A percentile compares a stretch with the other conserved stretches of the same genome.
phyloP scores from a whole-genome alignment of 2,888 invertebrate genomes.

The Liopterus haemorrhoidalis region DNA sequence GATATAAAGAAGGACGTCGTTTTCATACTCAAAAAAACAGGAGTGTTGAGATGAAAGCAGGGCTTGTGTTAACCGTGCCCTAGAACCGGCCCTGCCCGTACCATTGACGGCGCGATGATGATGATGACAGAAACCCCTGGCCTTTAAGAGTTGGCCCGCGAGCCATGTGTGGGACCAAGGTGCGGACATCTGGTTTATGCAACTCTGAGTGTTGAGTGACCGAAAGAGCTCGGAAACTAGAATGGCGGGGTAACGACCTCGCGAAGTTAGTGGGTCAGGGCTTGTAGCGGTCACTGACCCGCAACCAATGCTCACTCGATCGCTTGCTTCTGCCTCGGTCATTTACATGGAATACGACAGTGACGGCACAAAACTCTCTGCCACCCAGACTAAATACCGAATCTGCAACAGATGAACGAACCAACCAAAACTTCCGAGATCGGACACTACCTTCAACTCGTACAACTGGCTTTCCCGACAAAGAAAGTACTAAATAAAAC shows the following conservation, averaged over 20 bases:
- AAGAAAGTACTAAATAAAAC: too few relatives aligned
- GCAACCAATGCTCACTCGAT: slow-evolving; percentile 21
- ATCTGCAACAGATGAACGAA: too few relatives aligned
- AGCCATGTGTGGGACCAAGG: slow-evolving; percentile 4
- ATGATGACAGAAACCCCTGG: background rate
- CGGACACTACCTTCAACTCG: too few relatives aligned
- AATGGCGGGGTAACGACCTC: slow-evolving; percentile 47
- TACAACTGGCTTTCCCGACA: too few relatives aligned
- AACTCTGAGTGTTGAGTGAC: slow-evolving; percentile 28
- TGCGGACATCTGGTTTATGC: slow-evolving; percentile 23
- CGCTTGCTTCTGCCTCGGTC: slow-evolving; percentile 15
- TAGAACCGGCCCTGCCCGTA: background rate
- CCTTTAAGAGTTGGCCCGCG: background rate
- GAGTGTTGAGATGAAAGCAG: too few relatives aligned
- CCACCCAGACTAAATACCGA: too few relatives aligned
- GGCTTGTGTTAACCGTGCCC: too few relatives aligned
- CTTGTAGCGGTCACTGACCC: slow-evolving; percentile 45
- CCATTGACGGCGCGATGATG: too few relatives aligned
- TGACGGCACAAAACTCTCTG: too few relatives aligned
- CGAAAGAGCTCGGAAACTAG: slow-evolving; percentile 43
- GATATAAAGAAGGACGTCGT: too few relatives aligned
- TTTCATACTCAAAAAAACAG: too few relatives aligned
- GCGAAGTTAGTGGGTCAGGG: slow-evolving; percentile 48
- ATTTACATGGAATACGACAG: slow-evolving; percentile 21
- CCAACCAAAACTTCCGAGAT: too few relatives aligned